Conservation (phyloP, 2,797 vertebrate genomes). For the Pitangus sulphuratus region DNA sequence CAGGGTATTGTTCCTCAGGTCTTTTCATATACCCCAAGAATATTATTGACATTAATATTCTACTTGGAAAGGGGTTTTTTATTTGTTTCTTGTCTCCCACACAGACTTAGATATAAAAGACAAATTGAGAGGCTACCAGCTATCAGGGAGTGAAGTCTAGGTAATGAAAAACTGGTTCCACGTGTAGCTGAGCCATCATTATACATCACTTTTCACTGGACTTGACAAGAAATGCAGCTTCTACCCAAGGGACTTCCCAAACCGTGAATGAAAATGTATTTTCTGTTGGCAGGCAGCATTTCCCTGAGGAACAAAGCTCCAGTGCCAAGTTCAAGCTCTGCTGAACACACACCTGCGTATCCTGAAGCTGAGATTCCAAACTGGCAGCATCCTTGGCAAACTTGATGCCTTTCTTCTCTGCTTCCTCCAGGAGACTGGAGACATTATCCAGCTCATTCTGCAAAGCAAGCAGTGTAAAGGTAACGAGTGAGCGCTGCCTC, state of each 20-base stretch:
- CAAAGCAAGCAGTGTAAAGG: neutral
- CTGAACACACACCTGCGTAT: constrained; percentile 85
- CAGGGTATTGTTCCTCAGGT: neutral
- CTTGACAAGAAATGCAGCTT: neutral
- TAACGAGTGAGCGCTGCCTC: neutral
- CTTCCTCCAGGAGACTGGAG: constrained; percentile 89
- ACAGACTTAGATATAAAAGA: neutral
- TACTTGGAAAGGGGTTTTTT: neutral
- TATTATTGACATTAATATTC: neutral
- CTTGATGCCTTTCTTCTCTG: constrained; percentile 94
- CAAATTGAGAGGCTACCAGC: neutral
- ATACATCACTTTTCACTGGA: neutral
- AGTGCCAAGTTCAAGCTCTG: neutral
- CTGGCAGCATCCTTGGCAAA: constrained; percentile 90
- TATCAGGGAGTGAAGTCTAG: neutral
- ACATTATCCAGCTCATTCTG: constrained; percentile 93
- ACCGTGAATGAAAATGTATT: neutral
- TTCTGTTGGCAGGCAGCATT: neutral
- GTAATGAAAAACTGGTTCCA: neutral
- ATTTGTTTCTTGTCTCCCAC: neutral
- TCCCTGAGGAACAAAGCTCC: neutral
- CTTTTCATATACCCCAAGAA: neutral
- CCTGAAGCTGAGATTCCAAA: constrained; percentile 94
- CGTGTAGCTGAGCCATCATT: neutral
- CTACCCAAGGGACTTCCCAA: neutral